A percentile compares a stretch with the other conserved stretches of the same genome.
phyloP scores from a whole-genome alignment of 2,113 vertebrate species.

The Phylloscopus trochilus region DNA sequence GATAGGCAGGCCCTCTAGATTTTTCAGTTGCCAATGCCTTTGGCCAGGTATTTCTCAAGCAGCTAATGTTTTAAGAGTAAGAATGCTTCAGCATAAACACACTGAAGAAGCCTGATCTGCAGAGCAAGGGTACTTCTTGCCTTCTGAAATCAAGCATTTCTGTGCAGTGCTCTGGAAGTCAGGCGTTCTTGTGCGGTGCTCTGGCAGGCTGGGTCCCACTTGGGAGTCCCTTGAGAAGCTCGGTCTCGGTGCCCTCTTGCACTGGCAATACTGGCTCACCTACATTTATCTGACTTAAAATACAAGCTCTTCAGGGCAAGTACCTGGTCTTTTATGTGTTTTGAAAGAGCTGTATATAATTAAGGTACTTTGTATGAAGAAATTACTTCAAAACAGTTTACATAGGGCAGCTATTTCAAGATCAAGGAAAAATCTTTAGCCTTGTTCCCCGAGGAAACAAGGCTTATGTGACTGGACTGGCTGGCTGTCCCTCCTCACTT shows the following conservation, averaged over 20 bases:
- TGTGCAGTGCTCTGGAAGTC: background rate
- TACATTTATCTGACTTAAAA: constrained; percentile 60
- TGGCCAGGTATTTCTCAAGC: background rate
- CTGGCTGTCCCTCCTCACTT: constrained; percentile 52
- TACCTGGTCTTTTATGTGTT: constrained; percentile 60
- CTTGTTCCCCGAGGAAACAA: constrained; percentile 36
- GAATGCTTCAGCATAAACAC: background rate
- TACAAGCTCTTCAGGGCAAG: constrained; percentile 61
- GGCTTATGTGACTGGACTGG: constrained; percentile 44
- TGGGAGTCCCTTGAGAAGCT: background rate
- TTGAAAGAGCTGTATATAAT: constrained; percentile 56
- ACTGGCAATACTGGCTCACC: constrained; percentile 50
- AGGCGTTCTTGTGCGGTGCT: background rate
- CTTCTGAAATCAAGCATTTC: background rate
- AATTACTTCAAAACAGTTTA: constrained; percentile 65
- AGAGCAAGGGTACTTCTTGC: background rate
- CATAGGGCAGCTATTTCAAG: constrained; percentile 59
- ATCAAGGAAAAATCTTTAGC: constrained; percentile 64
- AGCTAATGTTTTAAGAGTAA: background rate
- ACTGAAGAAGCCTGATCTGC: background rate
- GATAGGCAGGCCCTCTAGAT: background rate
- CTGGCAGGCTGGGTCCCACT: background rate
- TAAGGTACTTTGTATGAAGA: constrained; percentile 63
- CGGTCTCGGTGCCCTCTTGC: background rate
- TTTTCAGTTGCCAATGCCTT: background rate